Conservation (phyloP, 2,797 vertebrate species). For the Oreortyx pictus region DNA sequence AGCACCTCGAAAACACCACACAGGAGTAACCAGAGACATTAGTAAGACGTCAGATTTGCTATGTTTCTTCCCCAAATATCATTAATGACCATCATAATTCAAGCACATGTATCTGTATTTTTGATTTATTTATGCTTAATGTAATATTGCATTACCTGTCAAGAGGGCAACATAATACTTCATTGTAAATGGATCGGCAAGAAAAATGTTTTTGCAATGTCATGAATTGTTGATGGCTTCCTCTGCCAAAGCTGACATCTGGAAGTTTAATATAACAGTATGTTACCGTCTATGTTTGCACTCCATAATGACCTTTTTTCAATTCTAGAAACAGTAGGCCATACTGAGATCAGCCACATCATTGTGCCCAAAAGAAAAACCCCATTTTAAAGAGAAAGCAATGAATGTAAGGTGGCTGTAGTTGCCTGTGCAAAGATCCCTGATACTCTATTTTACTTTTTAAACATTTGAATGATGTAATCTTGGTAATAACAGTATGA, state of each 20-base stretch:
- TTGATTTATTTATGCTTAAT: constrained; percentile 71
- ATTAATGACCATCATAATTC: constrained; percentile 53
- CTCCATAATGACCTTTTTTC: constrained; percentile 41
- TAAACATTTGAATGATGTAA: neutral
- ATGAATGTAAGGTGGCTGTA: neutral
- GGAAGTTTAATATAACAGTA: constrained; percentile 64
- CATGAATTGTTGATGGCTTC: constrained; percentile 65
- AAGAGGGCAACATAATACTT: constrained; percentile 68
- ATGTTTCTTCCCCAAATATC: constrained; percentile 33
- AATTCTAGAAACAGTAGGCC: constrained; percentile 4
- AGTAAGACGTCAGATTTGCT: constrained; percentile 38
- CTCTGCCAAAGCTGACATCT: constrained; percentile 61
- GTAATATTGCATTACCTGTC: constrained; percentile 67
- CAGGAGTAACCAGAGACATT: neutral
- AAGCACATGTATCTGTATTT: constrained; percentile 44
- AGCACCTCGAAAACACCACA: neutral
- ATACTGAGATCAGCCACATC: constrained; percentile 30
- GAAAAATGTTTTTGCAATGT: constrained; percentile 67
- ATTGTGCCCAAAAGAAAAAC: neutral
- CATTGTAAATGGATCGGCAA: constrained; percentile 60
- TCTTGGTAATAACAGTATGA: neutral
- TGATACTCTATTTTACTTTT: neutral
- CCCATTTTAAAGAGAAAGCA: neutral
- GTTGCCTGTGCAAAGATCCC: neutral
- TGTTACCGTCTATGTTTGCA: constrained; percentile 32